Base-by-base conservation (phyloP, 2,113 vertebrate genomes). In the Trochalopteron elliotii region DNA sequence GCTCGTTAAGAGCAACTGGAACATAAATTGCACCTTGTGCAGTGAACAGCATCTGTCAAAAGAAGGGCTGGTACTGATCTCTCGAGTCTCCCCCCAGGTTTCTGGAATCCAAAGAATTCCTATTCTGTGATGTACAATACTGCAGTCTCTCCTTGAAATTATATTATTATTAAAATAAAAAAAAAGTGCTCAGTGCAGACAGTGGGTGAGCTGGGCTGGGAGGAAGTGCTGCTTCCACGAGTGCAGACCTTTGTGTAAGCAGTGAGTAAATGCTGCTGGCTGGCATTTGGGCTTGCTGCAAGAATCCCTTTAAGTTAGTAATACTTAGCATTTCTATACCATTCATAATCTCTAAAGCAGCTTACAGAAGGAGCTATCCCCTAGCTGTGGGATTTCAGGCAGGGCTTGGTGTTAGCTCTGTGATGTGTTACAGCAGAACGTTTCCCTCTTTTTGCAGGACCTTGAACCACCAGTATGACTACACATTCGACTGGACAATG, bases 401-500 rank as follows among this genome's bases (percentile, higher is more conserved):
- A 37, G 67, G 63, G 12, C 10, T 83, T 42, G 55, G 4, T 53
- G 11, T 65, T 21, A 7, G 42, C 44, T 67, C 16, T 67, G 14
- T 5, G 33, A 63, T 25, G 55, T 57, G 40, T 95, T 87, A 56
- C 83, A 83, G 53, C 90, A 25, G 59, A 69, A 22, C 20, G 14
- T 94, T 83, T 94, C 16, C 18, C 22, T 95, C 57, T 97, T 97
- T 75, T 92, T 87, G 45, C 79, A 99, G 99, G 98, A 99, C 99
- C 95, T 98, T 99, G 98, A 99, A 99, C 97, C 99, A 99, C 97
- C 99, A 99, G 95, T 99, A 99, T 94, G 99, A 99, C 98, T 99
- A 99, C 98, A 99, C 99, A 63, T 99, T 99, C 93, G 99, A 99
- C 98, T 99, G 99, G 99, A 99, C 99, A 97, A 99, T 99, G 99